Percentiles rank a stretch among this genome's conserved stretches.
phyloP scores from a whole-genome alignment of 2,113 vertebrate genomes.

The Malurus alboscapulatus region DNA sequence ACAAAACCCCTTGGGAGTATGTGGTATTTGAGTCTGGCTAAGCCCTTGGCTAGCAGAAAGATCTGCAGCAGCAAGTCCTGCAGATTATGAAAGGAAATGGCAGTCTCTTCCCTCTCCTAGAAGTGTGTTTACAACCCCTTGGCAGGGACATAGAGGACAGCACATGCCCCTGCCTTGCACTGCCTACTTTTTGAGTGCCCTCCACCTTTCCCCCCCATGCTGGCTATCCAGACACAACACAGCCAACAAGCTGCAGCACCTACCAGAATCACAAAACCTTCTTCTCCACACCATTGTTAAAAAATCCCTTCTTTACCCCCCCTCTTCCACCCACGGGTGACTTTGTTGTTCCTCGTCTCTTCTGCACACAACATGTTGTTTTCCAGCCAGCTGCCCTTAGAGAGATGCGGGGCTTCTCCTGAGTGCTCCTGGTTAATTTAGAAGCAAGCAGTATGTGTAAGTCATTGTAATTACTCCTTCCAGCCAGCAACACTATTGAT shows the following conservation, averaged over 20 bases:
- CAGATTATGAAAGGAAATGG: neutral
- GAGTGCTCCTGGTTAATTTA: conserved; percentile 29
- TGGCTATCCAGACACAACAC: neutral
- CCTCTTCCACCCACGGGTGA: neutral
- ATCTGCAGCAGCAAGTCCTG: neutral
- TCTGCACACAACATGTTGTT: accelerated
- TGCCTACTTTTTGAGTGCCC: neutral
- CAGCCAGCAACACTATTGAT: neutral
- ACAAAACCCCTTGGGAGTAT: neutral
- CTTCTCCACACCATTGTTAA: accelerated
- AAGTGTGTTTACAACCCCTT: accelerated
- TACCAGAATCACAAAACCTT: neutral
- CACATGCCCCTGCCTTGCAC: neutral
- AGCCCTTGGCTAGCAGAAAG: neutral
- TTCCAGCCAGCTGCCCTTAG: neutral
- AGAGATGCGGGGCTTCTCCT: neutral
- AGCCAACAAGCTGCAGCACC: neutral
- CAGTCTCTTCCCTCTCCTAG: neutral
- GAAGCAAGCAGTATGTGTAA: neutral
- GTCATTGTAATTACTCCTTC: conserved; percentile 23
- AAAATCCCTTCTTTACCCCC: neutral
- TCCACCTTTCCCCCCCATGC: accelerated
- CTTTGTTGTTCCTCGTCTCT: neutral
- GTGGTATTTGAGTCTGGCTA: neutral
- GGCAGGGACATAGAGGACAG: neutral